phyloP scores from a whole-genome alignment of 2,113 vertebrate genomes.

The Sinocyclocheilus maitianheensis region DNA sequence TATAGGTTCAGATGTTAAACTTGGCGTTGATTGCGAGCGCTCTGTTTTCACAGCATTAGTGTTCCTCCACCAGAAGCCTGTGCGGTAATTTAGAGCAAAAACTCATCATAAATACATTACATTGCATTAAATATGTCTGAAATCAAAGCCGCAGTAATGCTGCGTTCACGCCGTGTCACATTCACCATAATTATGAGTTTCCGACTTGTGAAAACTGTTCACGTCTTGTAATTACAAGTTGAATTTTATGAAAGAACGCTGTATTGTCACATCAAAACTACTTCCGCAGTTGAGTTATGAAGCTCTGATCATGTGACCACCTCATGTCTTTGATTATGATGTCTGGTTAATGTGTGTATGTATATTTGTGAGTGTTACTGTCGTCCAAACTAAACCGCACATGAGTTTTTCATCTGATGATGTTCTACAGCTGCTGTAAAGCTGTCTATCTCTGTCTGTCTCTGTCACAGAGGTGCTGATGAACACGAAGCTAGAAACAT shows the following conservation, averaged over 20 bases:
- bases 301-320: background rate
- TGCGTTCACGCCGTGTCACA: background rate
- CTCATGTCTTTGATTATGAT: background rate
- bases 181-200: background rate
- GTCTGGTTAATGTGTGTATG: background rate
- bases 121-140: background rate
- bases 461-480: slow-evolving; percentile 79
- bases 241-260: background rate
- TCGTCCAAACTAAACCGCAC: background rate
- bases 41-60: background rate
- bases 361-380: background rate
- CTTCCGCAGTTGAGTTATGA: background rate
- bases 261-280: background rate
- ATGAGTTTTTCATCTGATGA: background rate
- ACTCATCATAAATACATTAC: background rate
- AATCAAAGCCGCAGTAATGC: background rate
- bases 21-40: background rate
- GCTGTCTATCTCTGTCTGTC: slow-evolving; percentile 40
- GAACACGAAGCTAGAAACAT: slow-evolving; percentile 84
- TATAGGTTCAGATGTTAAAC: background rate
- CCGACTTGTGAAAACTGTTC: background rate
- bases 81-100: background rate
- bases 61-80: background rate
- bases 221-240: background rate
- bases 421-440: background rate